Conservation (phyloP, 2,888 invertebrate species). For the Melinaea marsaeus region DNA sequence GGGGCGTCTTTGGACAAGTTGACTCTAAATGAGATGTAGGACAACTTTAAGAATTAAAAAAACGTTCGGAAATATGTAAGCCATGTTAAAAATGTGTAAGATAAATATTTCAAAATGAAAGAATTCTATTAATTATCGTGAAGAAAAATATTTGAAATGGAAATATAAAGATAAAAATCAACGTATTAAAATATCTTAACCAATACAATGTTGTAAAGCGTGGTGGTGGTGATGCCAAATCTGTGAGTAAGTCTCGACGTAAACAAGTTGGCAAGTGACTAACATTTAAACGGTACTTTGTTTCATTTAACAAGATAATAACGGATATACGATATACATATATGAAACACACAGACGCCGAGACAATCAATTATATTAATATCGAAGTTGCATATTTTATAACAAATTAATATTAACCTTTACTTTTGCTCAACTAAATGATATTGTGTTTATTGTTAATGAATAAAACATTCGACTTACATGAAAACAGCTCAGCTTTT, state of each 20-base stretch:
- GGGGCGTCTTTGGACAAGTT: conserved; percentile 27
- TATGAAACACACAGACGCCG: conserved; percentile 12
- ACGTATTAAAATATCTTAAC: too few species aligned
- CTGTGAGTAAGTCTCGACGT: conserved; percentile 14
- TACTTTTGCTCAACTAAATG: neutral
- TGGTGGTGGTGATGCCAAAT: too few species aligned
- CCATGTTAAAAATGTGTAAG: too few species aligned
- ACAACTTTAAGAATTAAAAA: too few species aligned
- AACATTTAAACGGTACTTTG: conserved; percentile 26
- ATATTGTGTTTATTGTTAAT: neutral
- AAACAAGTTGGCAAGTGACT: conserved; percentile 22
- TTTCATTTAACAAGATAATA: conserved; percentile 40
- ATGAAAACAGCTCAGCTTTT: too few species aligned
- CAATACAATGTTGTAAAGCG: too few species aligned
- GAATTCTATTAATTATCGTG: too few species aligned
- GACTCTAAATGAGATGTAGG: conserved; percentile 17
- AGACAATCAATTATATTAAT: neutral
- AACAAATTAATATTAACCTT: conserved; percentile 1
- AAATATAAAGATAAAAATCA: too few species aligned
- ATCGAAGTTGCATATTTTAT: neutral
- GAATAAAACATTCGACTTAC: too few species aligned
- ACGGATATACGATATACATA: conserved; percentile 34
- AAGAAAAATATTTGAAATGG: too few species aligned
- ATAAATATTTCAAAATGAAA: too few species aligned
- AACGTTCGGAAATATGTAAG: too few species aligned